Evolutionary conservation across 2,888 invertebrate genomes (phyloP), one percentile per base, ranked within the genome.

Genomic region (Chrysina gloriosa): DNA sequence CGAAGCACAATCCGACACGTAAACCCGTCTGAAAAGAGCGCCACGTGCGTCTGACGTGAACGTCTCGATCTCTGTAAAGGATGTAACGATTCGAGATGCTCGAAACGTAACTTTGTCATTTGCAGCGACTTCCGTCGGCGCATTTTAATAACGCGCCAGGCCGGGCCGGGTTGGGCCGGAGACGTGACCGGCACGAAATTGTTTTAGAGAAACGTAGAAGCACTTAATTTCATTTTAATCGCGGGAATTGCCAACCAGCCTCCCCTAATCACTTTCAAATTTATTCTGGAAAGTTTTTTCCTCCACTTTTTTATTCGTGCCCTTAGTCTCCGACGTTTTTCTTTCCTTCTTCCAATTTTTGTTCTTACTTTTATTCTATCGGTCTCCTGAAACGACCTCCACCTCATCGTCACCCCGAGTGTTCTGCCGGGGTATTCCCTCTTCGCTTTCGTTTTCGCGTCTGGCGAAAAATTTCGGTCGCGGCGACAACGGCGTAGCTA

Each of bases 221-320:
- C 73, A 71, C 75, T 76, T 77, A 77, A 77, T 77, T 77, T 75
- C 74, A 72, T 76, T 77, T 77, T 75, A 76, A 79, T 78, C 75
- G 78, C 75, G 75, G 72, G 72, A 76, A 75, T 75, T 74, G 76
- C 74, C 72, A 71, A 73, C 73, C 74, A 19, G 42, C 45, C 58
- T 74, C 77, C n/a, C 76, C 77, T 66, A 66, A 66, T 66, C 58
- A 58, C 45, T 66, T 66, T 66, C 45, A 31, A 58, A 66, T 76
- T 75, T 75, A 74, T 75, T 74, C 76, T 74, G 70, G 67, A 71
- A 73, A 72, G 73, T 74, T 69, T 70, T 68, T 69, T 67, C 65
- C 19, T 56, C 29, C 58, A 63, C 69, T 48, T 73, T 69, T 70
- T 64, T 68, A 64, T 64, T 31, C 47, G 19, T 58, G 5, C 6